A percentile compares a stretch with the other conserved stretches of the same genome.
phyloP scores from a whole-genome alignment of 1,140 invertebrate genomes.

The Bombus polaris region DNA sequence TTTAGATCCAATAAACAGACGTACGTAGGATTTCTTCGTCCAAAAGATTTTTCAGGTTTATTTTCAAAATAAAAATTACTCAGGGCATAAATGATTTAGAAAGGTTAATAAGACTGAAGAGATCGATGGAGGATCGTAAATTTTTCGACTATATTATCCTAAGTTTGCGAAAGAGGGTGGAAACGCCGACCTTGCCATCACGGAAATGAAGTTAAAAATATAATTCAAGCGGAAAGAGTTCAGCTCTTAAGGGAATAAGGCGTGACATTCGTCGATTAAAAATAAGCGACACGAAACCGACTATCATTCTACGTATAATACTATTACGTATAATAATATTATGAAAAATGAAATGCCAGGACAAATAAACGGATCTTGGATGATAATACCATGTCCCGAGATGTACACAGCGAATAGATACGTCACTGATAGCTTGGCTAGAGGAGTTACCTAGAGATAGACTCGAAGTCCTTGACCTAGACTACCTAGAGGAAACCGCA shows the following conservation, averaged over 20 bases:
- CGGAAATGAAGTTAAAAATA: constrained; percentile 42
- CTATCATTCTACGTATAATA: neutral
- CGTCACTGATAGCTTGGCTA: constrained; percentile 2
- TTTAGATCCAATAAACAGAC: no score
- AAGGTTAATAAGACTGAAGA: no score
- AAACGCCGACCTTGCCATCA: neutral
- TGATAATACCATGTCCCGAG: neutral
- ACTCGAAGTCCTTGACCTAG: constrained; percentile 72
- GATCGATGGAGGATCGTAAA: no score
- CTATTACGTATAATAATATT: no score
- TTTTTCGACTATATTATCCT: neutral
- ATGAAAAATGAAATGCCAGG: neutral
- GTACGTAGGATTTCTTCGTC: no score
- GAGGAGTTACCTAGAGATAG: constrained; percentile 28
- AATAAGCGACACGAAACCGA: constrained; percentile 7
- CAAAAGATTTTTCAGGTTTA: no score
- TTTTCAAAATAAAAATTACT: neutral
- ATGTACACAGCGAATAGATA: no score
- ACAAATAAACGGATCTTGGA: neutral
- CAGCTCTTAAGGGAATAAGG: neutral
- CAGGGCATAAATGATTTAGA: no score
- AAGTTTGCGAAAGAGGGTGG: neutral
- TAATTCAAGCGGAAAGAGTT: constrained; percentile 37
- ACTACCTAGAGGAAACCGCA: constrained; percentile 69
- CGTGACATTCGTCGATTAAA: constrained; percentile 37